Percentiles rank a stretch among this genome's conserved stretches.
phyloP scores from a whole-genome alignment of 2,797 vertebrate species.

The Lithobates sylvaticus region DNA sequence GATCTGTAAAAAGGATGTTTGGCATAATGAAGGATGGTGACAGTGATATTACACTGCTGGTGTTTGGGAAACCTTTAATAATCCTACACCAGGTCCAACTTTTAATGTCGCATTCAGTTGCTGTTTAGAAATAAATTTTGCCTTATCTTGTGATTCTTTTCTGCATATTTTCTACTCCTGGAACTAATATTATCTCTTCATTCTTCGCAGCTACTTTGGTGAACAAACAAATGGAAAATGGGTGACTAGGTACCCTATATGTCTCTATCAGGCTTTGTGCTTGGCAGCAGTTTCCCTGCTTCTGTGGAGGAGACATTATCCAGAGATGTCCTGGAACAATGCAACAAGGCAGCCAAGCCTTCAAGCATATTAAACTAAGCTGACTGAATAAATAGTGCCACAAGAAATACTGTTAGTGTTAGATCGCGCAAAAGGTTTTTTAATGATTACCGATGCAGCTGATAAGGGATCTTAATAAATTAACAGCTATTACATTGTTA shows the following conservation, averaged over 20 bases:
- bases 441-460: background rate
- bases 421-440: background rate
- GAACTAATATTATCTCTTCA: background rate
- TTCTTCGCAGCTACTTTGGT: background rate
- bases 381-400: background rate
- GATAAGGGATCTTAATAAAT: background rate
- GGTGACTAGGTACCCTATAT: constrained; percentile 29
- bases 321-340: constrained; percentile 56
- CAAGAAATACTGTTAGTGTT: background rate
- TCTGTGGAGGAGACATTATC: constrained; percentile 43
- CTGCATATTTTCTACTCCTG: background rate
- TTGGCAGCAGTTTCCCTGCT: constrained; percentile 30
- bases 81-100: background rate
- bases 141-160: background rate
- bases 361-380: constrained; percentile 16
- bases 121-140: background rate
- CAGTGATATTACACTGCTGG: no score
- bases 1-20: no score
- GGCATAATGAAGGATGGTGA: no score
- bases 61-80: background rate
- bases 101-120: background rate
- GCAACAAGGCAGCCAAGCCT: constrained; percentile 35
- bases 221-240: background rate
- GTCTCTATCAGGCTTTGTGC: constrained; percentile 48
- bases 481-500: background rate